phyloP scores from a whole-genome alignment of 2,888 invertebrate genomes.

The Drosophila fungiperda region DNA sequence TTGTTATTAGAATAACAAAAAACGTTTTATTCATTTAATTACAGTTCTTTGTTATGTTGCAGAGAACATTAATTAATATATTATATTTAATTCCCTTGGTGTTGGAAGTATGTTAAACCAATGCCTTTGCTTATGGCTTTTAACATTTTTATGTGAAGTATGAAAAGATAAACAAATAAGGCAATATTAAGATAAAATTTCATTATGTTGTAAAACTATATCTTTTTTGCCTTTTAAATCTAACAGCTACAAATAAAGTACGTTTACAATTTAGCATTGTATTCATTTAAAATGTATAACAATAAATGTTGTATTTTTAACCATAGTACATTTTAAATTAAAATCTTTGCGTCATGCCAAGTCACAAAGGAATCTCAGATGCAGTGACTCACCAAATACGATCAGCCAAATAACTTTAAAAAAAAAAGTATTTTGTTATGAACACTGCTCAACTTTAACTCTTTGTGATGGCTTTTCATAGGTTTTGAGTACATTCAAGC shows the following conservation, averaged over 20 bases:
- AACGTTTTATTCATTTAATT: background rate
- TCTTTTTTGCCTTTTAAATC: background rate
- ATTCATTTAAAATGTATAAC: background rate
- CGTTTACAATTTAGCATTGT: background rate
- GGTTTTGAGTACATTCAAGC: conserved; percentile 19
- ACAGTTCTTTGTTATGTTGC: conserved; percentile 1
- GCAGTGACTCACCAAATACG: background rate
- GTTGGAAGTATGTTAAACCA: background rate
- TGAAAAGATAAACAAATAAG: background rate
- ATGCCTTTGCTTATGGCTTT: background rate
- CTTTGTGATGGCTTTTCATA: conserved; percentile 13
- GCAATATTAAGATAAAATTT: background rate
- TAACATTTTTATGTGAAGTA: background rate
- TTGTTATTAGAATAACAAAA: conserved; percentile 6
- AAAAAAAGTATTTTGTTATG: background rate
- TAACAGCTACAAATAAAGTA: background rate
- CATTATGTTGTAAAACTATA: background rate
- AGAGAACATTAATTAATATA: background rate
- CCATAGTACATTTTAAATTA: background rate
- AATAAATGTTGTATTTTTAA: background rate
- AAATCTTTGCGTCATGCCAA: background rate
- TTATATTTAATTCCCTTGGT: background rate
- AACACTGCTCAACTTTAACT: background rate
- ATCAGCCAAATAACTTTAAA: background rate
- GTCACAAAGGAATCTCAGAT: background rate